Percentiles rank a stretch among this genome's conserved stretches.
Conservation (phyloP, 2,113 vertebrate genomes). For the Nycticryphes semicollaris region DNA sequence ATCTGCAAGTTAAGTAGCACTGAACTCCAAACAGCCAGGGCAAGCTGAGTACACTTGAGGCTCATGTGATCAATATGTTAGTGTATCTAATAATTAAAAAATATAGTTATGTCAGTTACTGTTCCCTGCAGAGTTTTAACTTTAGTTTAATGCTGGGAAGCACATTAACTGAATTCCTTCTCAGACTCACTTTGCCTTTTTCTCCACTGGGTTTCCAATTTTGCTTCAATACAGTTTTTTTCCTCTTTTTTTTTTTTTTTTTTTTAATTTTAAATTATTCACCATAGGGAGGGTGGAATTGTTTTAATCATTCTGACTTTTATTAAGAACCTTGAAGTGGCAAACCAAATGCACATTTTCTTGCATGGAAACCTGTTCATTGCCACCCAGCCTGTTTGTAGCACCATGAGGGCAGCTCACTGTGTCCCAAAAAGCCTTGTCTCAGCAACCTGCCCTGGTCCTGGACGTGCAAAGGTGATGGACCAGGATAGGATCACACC, state of each 20-base stretch:
- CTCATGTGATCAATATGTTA: not conserved
- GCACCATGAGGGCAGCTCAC: not conserved
- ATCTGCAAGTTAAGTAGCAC: not conserved
- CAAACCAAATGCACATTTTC: not conserved
- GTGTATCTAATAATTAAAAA: slow-evolving; percentile 12
- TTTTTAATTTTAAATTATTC: not conserved
- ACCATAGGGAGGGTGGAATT: not conserved
- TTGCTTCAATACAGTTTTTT: not conserved
- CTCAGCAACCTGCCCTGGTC: not conserved
- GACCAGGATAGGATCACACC: not conserved
- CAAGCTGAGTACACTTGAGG: not conserved
- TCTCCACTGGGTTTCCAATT: not conserved
- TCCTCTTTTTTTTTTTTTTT: too few species aligned
- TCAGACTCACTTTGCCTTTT: not conserved
- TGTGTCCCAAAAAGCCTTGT: not conserved
- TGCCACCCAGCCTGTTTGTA: not conserved
- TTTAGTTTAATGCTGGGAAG: not conserved
- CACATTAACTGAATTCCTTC: not conserved
- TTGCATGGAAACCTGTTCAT: not conserved
- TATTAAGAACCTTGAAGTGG: not conserved
- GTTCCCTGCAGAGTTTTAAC: slow-evolving; percentile 6
- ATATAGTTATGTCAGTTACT: not conserved
- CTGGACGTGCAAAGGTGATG: not conserved
- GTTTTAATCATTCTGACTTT: not conserved
- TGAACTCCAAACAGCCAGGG: not conserved